These are phyloP conservation scores for Trichacis sp. DNA, from an alignment of 2,888 invertebrate genomes.

Conservation along the genomic window DNA sequence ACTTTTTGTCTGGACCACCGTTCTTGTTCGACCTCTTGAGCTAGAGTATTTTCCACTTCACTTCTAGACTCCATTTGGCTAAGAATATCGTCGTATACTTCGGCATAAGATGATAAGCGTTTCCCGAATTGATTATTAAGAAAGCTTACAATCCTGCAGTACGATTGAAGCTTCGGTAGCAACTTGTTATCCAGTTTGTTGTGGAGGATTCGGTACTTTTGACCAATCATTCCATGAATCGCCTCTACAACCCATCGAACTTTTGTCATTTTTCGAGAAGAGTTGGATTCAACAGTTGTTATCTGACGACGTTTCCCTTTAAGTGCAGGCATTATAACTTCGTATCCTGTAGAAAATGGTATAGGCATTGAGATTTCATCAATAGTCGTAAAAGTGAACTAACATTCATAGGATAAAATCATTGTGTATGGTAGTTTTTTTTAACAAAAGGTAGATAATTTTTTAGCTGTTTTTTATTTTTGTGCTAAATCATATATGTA, in stretches of 20 bases:
- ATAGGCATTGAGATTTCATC: too few relatives aligned
- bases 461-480: too few relatives aligned
- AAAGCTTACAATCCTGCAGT: slow-evolving; percentile 15
- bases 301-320: slow-evolving; percentile 21
- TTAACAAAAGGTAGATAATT: too few relatives aligned
- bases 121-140: slow-evolving; percentile 21
- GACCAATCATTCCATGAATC: slow-evolving; percentile 32
- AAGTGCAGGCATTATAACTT: slow-evolving; percentile 24
- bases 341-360: too few relatives aligned
- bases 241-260: slow-evolving; percentile 42
- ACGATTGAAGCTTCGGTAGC: slow-evolving; percentile 18
- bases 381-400: too few relatives aligned
- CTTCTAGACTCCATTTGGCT: slow-evolving; percentile 25
- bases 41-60: slow-evolving; percentile 25
- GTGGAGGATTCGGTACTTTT: slow-evolving; percentile 30
- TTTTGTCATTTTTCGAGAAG: slow-evolving; percentile 41
- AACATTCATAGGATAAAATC: too few relatives aligned
- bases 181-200: slow-evolving; percentile 33
- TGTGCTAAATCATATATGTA: too few relatives aligned
- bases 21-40: slow-evolving; percentile 27
- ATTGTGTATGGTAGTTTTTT: too few relatives aligned
- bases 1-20: slow-evolving; percentile 29
- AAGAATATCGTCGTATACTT: slow-evolving; percentile 23
- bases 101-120: slow-evolving; percentile 19
- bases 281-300: slow-evolving; percentile 33